phyloP scores from a whole-genome alignment of 2,888 invertebrate species.

The Lottia gigantea region DNA sequence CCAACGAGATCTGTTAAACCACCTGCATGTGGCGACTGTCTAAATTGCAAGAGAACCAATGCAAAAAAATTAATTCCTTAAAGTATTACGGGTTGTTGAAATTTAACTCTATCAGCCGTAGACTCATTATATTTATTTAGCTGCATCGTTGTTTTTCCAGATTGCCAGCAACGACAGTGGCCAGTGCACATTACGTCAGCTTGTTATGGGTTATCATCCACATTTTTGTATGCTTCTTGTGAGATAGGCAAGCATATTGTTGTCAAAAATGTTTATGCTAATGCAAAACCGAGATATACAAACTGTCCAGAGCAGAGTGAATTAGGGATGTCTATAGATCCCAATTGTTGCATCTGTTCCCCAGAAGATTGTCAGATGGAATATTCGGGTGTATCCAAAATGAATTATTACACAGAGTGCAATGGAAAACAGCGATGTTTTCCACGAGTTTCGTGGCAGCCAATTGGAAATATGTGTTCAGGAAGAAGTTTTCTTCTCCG shows the following conservation, averaged over 20 bases:
- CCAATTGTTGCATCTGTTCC: neutral
- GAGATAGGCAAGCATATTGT: neutral
- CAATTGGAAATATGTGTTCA: neutral
- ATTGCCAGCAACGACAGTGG: neutral
- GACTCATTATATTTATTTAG: too few species aligned
- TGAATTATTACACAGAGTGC: neutral
- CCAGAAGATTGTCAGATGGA: constrained; percentile 6
- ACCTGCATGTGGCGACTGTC: too few species aligned
- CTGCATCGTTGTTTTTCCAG: too few species aligned
- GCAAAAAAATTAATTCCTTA: too few species aligned
- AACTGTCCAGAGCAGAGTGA: neutral
- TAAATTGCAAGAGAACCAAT: too few species aligned
- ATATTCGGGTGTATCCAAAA: neutral
- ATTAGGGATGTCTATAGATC: neutral
- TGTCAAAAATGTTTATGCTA: neutral
- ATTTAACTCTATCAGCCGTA: too few species aligned
- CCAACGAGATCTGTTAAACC: too few species aligned
- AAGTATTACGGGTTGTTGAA: too few species aligned
- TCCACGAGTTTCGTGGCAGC: neutral
- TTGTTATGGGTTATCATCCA: neutral
- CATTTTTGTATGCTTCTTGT: neutral
- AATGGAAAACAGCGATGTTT: neutral
- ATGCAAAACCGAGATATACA: neutral
- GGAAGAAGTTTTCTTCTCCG: neutral
- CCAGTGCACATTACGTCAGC: neutral